Conservation (phyloP, 2,888 invertebrate genomes). For the Trissolcus brochymenae region DNA sequence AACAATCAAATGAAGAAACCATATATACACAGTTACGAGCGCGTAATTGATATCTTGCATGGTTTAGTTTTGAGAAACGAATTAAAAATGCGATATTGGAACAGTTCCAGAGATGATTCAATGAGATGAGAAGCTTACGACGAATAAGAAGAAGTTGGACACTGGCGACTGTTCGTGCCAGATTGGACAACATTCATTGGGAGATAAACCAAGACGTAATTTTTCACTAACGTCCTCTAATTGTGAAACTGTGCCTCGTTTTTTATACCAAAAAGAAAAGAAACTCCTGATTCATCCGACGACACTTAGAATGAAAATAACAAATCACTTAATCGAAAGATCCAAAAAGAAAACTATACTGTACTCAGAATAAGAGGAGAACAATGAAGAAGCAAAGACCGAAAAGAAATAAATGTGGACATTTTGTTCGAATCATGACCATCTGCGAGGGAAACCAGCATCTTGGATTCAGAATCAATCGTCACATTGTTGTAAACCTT, state of each 20-base stretch:
- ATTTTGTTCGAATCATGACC: slow-evolving; percentile 31
- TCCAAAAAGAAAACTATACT: slow-evolving; percentile 5
- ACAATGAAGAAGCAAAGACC: slow-evolving; percentile 6
- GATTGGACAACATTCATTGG: slow-evolving; percentile 74
- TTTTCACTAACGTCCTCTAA: slow-evolving; percentile 69
- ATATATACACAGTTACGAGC: slow-evolving; percentile 67
- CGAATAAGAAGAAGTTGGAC: slow-evolving; percentile 41
- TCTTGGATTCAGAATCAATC: too few species aligned
- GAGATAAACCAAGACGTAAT: slow-evolving; percentile 69
- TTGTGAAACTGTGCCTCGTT: slow-evolving; percentile 75
- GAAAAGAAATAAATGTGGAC: slow-evolving; percentile 18
- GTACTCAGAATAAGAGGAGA: slow-evolving; percentile 1
- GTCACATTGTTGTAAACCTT: too few species aligned
- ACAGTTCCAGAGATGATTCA: slow-evolving; percentile 7
- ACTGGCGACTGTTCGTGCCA: slow-evolving; percentile 60
- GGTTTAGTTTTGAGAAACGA: slow-evolving; percentile 72
- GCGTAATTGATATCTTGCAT: slow-evolving; percentile 75
- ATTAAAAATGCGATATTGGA: slow-evolving; percentile 59
- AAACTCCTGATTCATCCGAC: slow-evolving; percentile 65
- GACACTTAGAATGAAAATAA: slow-evolving; percentile 56
- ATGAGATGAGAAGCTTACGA: slow-evolving; percentile 34
- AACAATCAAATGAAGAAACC: slow-evolving; percentile 56
- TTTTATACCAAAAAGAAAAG: slow-evolving; percentile 67
- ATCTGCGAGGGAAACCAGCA: not conserved
- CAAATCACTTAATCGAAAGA: not conserved